phyloP scores from a whole-genome alignment of 2,113 vertebrate species.

The Lontra canadensis region DNA sequence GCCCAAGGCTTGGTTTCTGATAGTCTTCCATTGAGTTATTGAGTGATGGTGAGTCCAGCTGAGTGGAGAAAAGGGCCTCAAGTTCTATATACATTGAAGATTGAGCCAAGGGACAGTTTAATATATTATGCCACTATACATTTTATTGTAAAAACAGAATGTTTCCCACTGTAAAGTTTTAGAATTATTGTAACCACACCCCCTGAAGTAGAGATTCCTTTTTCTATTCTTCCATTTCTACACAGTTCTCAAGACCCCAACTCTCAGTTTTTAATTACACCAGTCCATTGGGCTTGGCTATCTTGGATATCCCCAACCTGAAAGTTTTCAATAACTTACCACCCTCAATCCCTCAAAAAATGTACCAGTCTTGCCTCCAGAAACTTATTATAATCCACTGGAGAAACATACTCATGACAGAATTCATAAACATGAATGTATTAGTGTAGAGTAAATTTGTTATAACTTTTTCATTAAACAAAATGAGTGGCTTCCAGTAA shows the following conservation, averaged over 20 bases:
- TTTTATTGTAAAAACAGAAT: conserved; percentile 1
- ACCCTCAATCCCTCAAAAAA: background rate
- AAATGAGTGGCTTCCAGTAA: background rate
- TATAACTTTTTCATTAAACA: background rate
- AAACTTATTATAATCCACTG: background rate
- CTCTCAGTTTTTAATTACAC: background rate
- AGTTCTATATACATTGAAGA: background rate
- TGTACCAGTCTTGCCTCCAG: background rate
- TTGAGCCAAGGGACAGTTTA: background rate
- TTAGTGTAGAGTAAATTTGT: background rate
- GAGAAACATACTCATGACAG: background rate
- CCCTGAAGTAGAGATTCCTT: background rate
- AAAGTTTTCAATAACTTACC: background rate
- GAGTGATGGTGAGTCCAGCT: background rate
- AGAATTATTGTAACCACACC: background rate
- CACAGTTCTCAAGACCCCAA: background rate
- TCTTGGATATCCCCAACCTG: background rate
- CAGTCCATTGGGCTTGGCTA: background rate
- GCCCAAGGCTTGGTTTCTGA: background rate
- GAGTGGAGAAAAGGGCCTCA: background rate
- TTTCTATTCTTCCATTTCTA: background rate
- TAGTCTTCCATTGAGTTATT: background rate
- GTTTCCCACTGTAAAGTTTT: background rate
- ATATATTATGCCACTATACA: background rate
- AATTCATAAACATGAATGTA: background rate